Conservation (phyloP, 2,888 invertebrate genomes). For the Drosophila cognata region DNA sequence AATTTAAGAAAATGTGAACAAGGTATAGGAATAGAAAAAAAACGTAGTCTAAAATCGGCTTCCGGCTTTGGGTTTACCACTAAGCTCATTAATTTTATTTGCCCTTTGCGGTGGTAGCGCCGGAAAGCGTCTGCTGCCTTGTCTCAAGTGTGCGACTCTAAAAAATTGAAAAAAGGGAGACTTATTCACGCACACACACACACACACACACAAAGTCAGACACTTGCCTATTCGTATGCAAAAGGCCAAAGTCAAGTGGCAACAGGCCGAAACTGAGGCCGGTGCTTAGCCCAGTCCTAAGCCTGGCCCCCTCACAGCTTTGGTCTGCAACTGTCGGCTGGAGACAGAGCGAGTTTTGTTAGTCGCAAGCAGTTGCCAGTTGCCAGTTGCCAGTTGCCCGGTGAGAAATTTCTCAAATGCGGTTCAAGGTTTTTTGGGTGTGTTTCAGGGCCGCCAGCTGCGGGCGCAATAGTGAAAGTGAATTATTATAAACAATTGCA, state of each 20-base stretch:
- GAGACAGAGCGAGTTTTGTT: conserved; percentile 2
- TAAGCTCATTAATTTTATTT: conserved; percentile 70
- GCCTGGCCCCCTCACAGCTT: conserved; percentile 13
- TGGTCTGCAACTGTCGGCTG: conserved; percentile 12
- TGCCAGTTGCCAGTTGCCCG: conserved; percentile 32
- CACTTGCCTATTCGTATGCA: conserved; percentile 35
- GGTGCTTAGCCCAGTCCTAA: conserved; percentile 20
- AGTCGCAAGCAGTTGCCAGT: conserved; percentile 27
- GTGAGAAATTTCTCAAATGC: conserved; percentile 43
- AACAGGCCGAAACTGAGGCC: conserved; percentile 34
- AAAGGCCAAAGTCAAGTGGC: conserved; percentile 49
- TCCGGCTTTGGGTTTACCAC: conserved; percentile 52
- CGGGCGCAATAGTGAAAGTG: conserved; percentile 66
- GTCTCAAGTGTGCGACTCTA: conserved; percentile 48
- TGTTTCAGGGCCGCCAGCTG: conserved; percentile 25
- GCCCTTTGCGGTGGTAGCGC: conserved; percentile 42
- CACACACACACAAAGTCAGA: not conserved
- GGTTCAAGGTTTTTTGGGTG: conserved; percentile 60
- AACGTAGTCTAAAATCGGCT: conserved; percentile 45
- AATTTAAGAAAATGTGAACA: conserved; percentile 21
- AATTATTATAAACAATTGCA: conserved; percentile 76
- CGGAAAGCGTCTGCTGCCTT: conserved; percentile 22
- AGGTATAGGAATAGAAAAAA: conserved; percentile 17
- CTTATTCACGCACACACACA: conserved; percentile 10
- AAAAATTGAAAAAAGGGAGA: conserved; percentile 33